Percentiles rank a stretch among this genome's conserved stretches.
Evolutionary conservation across 2,797 vertebrate species (phyloP).

Genomic region (Betta splendens): DNA sequence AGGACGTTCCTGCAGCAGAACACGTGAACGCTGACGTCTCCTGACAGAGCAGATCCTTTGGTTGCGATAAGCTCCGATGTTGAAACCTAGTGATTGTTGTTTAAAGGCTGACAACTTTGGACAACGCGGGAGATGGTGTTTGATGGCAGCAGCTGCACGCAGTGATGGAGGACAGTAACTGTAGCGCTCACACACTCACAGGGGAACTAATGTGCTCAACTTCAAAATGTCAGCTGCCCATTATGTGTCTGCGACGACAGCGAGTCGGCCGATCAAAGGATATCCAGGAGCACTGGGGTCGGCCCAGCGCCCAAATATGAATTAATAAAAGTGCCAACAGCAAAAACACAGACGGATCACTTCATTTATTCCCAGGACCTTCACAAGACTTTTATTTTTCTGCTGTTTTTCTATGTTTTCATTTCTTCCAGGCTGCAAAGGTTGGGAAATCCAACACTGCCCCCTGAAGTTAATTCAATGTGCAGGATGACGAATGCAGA

Average conservation of each 20-base stretch:
- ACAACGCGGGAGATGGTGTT: not conserved
- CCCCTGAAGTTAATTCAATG: not conserved
- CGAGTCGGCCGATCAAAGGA: constrained; percentile 37
- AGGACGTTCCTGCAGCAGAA: constrained; percentile 47
- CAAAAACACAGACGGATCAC: constrained; percentile 12
- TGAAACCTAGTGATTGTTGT: constrained; percentile 9
- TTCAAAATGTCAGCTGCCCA: constrained; percentile 34
- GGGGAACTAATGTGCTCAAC: constrained; percentile 25
- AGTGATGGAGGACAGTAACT: constrained; percentile 14
- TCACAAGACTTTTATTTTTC: constrained; percentile 9
- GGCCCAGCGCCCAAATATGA: constrained; percentile 35
- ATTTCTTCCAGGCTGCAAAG: not conserved
- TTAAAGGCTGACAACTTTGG: constrained; percentile 9
- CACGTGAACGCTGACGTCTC: constrained; percentile 24
- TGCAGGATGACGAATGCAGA: too few species aligned
- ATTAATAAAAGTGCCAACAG: constrained; percentile 33
- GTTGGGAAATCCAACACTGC: constrained; percentile 2
- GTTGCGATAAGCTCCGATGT: constrained; percentile 39
- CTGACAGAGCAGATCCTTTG: constrained; percentile 40
- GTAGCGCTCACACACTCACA: constrained; percentile 25
- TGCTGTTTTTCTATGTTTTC: constrained; percentile 5
- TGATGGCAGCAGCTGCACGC: too few species aligned
- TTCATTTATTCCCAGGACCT: constrained; percentile 18
- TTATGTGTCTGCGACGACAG: constrained; percentile 33
- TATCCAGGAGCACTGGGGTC: constrained; percentile 27